Base-by-base conservation (phyloP, 1,140 invertebrate species). In the Ceratoteleas bidentatus region DNA sequence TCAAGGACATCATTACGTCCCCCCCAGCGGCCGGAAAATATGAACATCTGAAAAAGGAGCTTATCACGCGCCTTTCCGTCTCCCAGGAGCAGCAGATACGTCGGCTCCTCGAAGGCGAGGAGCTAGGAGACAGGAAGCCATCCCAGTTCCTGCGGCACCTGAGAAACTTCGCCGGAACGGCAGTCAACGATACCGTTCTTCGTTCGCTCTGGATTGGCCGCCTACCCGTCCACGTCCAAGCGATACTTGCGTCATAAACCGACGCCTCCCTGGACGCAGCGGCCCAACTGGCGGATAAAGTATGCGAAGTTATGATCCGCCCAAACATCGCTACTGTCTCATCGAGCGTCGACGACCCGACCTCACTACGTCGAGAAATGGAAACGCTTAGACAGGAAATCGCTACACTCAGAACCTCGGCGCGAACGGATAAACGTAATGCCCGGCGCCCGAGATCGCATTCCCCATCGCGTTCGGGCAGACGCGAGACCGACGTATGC, bases 241-340 rank as follows among this genome's bases (percentile, higher is more conserved):
- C 32, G 24, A 57, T 57, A 7, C 14, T 57, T 9, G 14, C 54
- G 0, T 15, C 54, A 2, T 36, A 57, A 15, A 15, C 7, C n/a
- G 54, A 57, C 13, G 14, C 33, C 0, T 8, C 33, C 0, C 64
- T 85, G 1, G 72, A 83, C 11, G 32, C 54, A 13, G 85, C 90
- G 79, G 87, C 85, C 60, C 84, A 84, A 83, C 86, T 91, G 73
- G 90, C 91, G 81, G 89, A 88, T 75, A 84, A 84, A 83, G 89
- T 91, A 82, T 85, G 87, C 85, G 90, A 89, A 62, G 80, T 38
- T 9, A 38, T 38, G 36, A n/a, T n/a, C n/a, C n/a, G n/a, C n/a
- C n/a, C n/a, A n/a, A n/a, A n/a, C n/a, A n/a, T n/a, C n/a, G n/a
- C n/a, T n/a, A n/a, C n/a, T n/a, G n/a, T n/a, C n/a, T n/a, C n/a